Evolutionary conservation across 2,797 vertebrate species (phyloP), one percentile per base, ranked within the genome.

Genomic region (Triplophysa yarkandensis): DNA sequence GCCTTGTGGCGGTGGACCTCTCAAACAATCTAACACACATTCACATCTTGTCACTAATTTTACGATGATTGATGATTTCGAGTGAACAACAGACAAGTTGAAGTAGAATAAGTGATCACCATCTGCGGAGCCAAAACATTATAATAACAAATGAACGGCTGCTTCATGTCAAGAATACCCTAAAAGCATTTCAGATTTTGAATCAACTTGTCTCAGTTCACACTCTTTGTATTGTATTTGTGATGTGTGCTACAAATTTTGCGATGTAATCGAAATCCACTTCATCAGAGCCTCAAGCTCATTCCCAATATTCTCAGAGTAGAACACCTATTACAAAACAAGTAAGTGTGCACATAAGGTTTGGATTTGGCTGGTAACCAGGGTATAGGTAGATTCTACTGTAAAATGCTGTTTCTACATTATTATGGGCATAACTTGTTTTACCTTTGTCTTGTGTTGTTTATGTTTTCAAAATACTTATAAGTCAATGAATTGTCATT

Each of bases 21-120:
- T 61, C 55, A 61, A 48, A 43, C 58, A 63, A 28, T 55, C 23
- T 63, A 52, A 52, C 28, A 48, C 69, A 63, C 32, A 7, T 50
- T 71, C 21, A 36, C 57, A 48, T 72, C 58, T 44, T 52, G 44
- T 72, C 70, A 63, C 57, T 1, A 17, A 34, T 55, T 55, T 27
- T 17, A 11, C 1, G 9, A 54, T 73, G 70, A 78, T 55, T 68
- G 70, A 78, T 73, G 70, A 78, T 55, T 63, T 27, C n/a, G 30
- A 23, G 17, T 27, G 39, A 68, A 32, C 36, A 64, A 55, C 36
- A 63, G 76, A 78, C 64, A 78, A 63, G 76, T 23, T 46, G 6
- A 52, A 67, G 41, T n/a, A 71, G 44, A 65, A 52, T 39, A 27
- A 30, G 55, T 44, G 58, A 78, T 78, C 74, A 48, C 71, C 44